Conservation (phyloP, 2,797 vertebrate genomes). For the Nannoperca australis region DNA sequence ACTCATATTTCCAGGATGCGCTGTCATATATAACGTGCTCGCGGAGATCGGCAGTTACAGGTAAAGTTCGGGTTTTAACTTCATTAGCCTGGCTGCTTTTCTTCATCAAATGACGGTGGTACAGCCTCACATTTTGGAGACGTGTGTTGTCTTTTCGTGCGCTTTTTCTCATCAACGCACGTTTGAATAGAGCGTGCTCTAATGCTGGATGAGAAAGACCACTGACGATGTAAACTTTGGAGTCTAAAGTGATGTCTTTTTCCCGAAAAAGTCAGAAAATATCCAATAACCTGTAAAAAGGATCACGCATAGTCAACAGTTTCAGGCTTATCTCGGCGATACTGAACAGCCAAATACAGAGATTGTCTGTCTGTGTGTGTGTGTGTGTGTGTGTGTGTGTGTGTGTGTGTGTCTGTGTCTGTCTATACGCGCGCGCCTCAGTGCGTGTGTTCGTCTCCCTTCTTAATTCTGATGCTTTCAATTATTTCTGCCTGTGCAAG, state of each 20-base stretch:
- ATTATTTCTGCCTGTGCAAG: constrained; percentile 29
- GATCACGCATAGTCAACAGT: neutral
- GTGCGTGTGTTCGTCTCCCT: neutral
- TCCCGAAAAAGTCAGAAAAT: neutral
- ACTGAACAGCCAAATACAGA: constrained; percentile 29
- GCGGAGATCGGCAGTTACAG: constrained; percentile 61
- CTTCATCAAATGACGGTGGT: neutral
- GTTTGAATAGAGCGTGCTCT: neutral
- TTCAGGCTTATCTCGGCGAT: constrained; percentile 14
- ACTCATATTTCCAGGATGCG: constrained; percentile 57
- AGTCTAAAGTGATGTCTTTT: neutral
- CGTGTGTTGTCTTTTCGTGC: constrained; percentile 18
- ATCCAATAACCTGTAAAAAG: neutral
- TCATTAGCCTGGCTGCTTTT: neutral
- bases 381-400: neutral
- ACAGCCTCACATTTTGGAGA: constrained; percentile 3
- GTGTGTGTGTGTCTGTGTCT: neutral
- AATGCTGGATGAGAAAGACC: neutral
- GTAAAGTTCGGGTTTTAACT: constrained; percentile 73
- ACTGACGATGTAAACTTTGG: constrained; percentile 62
- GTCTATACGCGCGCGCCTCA: neutral
- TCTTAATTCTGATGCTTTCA: constrained; percentile 44
- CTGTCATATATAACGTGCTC: constrained; percentile 59
- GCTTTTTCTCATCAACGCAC: constrained; percentile 37
- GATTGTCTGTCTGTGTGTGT: neutral